Conservation (phyloP, 2,888 invertebrate genomes). For the Andrena trimmerana region DNA sequence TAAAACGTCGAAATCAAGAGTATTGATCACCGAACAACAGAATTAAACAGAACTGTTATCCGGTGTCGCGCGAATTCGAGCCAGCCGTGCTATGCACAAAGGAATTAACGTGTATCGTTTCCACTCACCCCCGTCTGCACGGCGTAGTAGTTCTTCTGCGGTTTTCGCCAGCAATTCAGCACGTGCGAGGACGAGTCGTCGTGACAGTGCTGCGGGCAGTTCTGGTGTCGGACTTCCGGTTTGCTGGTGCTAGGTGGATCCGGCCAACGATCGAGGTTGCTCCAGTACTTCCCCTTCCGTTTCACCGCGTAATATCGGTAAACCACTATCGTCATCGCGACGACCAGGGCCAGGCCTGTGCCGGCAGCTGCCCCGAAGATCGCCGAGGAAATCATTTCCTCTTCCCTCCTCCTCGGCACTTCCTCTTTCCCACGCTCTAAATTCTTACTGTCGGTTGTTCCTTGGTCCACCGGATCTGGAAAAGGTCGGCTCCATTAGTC, state of each 20-base stretch:
- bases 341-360: constrained; percentile 88
- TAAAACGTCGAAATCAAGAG: too few species aligned
- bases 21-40: too few species aligned
- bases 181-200: constrained; percentile 61
- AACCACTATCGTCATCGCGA: constrained; percentile 89
- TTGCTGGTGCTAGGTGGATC: constrained; percentile 70
- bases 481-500: constrained; percentile 28
- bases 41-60: too few species aligned
- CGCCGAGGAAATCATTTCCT: constrained; percentile 88
- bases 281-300: constrained; percentile 88
- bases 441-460: not conserved
- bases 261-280: constrained; percentile 86
- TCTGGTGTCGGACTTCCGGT: constrained; percentile 37
- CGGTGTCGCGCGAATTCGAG: not conserved
- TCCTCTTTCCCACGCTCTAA: not conserved
- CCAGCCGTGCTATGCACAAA: not conserved
- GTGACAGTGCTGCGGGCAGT: constrained; percentile 56
- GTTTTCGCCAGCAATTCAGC: constrained; percentile 76
- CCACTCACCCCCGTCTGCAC: constrained; percentile 76
- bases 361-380: constrained; percentile 89
- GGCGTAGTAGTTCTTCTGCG: constrained; percentile 76
- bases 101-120: not conserved
- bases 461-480: not conserved
- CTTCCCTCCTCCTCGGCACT: not conserved
- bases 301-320: constrained; percentile 89